Evolutionary conservation across 2,113 vertebrate genomes (phyloP).

Genomic region (Tachuris rubrigastra): DNA sequence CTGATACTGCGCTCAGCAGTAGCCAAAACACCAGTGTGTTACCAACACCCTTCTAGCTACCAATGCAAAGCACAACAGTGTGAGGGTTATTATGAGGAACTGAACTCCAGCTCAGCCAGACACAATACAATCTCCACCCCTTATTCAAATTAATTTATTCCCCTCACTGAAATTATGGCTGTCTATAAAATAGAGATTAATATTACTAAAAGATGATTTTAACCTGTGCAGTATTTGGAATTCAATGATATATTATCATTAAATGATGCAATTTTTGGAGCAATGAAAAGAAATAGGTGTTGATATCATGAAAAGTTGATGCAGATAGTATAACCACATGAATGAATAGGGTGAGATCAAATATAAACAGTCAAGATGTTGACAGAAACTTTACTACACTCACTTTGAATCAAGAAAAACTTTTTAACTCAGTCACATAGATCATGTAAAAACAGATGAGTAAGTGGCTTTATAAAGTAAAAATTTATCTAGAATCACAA

Average conservation of each 20-base stretch:
- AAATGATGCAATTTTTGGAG: neutral
- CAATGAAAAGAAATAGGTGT: constrained; percentile 42
- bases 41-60: too few species aligned
- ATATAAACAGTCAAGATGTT: constrained; percentile 6
- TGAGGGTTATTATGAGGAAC: too few species aligned
- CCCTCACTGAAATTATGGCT: neutral
- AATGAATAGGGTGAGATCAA: constrained; percentile 33
- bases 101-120: too few species aligned
- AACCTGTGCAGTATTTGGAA: neutral
- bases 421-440: neutral
- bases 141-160: neutral
- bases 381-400: neutral
- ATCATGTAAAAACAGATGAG: neutral
- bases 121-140: too few species aligned
- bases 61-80: too few species aligned
- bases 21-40: too few species aligned
- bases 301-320: constrained; percentile 45
- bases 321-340: neutral
- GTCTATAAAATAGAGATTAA: constrained; percentile 44
- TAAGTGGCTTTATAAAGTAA: neutral
- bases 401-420: constrained; percentile 2
- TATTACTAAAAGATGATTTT: constrained; percentile 6
- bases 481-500: neutral
- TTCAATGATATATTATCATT: constrained; percentile 50
- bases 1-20: too few species aligned